Percentiles rank a stretch among this genome's conserved stretches.
phyloP scores from a whole-genome alignment of 2,113 vertebrate genomes.

The Pseudorhombus dupliciocellatus region DNA sequence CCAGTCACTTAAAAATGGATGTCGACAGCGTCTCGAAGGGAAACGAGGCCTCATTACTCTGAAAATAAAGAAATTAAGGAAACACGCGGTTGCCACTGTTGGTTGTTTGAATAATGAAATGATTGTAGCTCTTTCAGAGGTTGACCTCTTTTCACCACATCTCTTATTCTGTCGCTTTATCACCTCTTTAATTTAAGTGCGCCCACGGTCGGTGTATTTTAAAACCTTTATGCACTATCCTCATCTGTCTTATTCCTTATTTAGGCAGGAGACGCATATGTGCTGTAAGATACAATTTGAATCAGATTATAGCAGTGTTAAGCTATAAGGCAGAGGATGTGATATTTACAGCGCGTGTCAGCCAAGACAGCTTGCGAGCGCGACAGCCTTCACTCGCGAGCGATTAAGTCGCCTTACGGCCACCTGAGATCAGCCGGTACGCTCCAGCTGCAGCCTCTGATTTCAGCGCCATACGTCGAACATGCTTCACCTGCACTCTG shows the following conservation, averaged over 20 bases:
- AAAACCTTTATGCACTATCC: not conserved
- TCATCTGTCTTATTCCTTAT: not conserved
- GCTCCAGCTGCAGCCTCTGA: slow-evolving; percentile 19
- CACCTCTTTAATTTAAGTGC: not conserved
- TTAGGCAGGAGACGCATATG: not conserved
- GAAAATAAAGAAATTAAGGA: not conserved
- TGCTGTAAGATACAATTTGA: not conserved
- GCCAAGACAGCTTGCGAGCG: slow-evolving; percentile 20
- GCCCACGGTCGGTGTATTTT: not conserved
- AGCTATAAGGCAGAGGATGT: not conserved
- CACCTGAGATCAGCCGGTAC: slow-evolving; percentile 36
- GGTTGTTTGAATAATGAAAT: not conserved
- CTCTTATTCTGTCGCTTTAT: not conserved
- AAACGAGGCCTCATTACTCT: not conserved
- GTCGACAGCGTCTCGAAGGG: not conserved
- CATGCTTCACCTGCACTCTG: not conserved
- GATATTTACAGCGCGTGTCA: slow-evolving; percentile 17
- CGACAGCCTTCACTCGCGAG: slow-evolving; percentile 2
- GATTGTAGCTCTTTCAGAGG: not conserved
- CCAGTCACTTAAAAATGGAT: not conserved
- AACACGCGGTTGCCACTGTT: not conserved
- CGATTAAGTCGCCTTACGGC: slow-evolving; percentile 22
- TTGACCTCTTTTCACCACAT: not conserved
- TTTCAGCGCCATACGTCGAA: not conserved
- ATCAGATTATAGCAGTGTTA: slow-evolving; percentile 7